phyloP scores from a whole-genome alignment of 2,888 invertebrate species.

The Dorcus parallelipipedus region DNA sequence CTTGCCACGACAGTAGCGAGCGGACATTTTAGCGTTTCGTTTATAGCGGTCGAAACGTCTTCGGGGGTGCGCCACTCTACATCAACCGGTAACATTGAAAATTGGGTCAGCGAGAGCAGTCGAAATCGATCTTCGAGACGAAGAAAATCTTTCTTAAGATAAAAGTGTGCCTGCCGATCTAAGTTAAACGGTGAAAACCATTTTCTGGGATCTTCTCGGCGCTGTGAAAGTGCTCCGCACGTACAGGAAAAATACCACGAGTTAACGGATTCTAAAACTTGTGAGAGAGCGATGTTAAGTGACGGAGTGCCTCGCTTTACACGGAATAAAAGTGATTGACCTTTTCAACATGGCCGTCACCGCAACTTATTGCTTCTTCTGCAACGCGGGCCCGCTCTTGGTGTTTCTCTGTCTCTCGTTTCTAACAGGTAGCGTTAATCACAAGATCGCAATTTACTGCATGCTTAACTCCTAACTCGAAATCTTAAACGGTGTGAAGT shows the following conservation, averaged over 20 bases:
- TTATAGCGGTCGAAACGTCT: not conserved
- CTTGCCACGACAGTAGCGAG: not conserved
- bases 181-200: not conserved
- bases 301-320: conserved; percentile 25
- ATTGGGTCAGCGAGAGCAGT: conserved; percentile 8
- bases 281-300: conserved; percentile 15
- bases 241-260: not conserved
- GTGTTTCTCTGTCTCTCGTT: conserved; percentile 1
- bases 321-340: conserved; percentile 33
- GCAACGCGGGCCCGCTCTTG: conserved; percentile 16
- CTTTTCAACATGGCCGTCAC: conserved; percentile 34
- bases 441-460: too few relatives aligned
- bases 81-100: not conserved
- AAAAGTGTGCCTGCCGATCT: not conserved
- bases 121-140: not conserved
- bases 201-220: not conserved
- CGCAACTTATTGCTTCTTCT: conserved; percentile 23
- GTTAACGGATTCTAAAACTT: conserved; percentile 6
- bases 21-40: not conserved
- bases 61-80: too few relatives aligned
- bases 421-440: conserved; percentile 1
- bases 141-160: too few relatives aligned
- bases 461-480: too few relatives aligned
- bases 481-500: too few relatives aligned
- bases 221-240: not conserved